Base-by-base conservation (phyloP, 2,113 vertebrate species). In the Channa argus region DNA sequence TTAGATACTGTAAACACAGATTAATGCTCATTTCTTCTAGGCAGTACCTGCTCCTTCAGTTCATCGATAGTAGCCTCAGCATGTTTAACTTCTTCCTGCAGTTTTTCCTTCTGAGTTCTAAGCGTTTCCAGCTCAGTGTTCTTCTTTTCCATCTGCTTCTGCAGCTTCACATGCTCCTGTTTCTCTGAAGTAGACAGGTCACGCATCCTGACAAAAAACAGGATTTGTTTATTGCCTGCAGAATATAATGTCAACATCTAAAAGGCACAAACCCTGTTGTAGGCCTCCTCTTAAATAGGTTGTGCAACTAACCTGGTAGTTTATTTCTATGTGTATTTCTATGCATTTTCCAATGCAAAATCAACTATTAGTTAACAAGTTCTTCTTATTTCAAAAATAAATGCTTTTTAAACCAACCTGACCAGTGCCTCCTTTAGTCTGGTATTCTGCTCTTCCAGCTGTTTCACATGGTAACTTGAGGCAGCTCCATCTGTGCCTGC, bases 61-160 rank as follows among this genome's bases (percentile, higher is more conserved):
- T 99, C 98, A 15, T 99, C 98, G 0, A 99, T 94, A 0, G 94
- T 99, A 64, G 93, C 94, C 89, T 99, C 98, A 0, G 96, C 96
- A 83, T 95, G 94, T 81, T 93, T 95, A 70, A 96, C 86, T 61
- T 99, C 97, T 24, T 96, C 96, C 92, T 96, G 96, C 3, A 98
- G 94, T 69, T 98, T 98, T 85, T 99, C 98, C 74, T 95, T 96
- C 90, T 99, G 98, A 63, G 94, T 94, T 45, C 97, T 91, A 68
- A 98, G 91, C 0, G 93, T 90, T 63, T 99, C 98, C 92, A 98
- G 91, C 92, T 99, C 98, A 0, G 89, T 70, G 83, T 96, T 97
- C 77, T 98, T 99, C 94, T 98, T 99, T 91, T 99, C 98, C 96
- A 97, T 97, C 68, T 97, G 97, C 73, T 98, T 98, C 93, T 99